Conservation (phyloP, 2,113 vertebrate species). For the Deroptyus accipitrinus region DNA sequence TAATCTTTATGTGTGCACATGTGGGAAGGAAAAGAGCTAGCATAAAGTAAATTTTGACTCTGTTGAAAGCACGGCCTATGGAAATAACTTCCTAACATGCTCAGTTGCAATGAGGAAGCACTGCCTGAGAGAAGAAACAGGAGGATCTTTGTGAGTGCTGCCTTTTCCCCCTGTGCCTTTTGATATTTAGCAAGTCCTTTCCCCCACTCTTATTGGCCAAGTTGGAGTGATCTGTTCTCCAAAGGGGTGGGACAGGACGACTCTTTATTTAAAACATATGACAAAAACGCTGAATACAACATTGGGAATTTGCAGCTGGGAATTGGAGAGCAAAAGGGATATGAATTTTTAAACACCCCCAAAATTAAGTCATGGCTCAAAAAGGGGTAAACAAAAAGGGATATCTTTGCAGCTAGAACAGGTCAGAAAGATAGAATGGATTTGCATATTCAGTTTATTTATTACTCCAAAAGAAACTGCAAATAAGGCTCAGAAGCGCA, state of each 20-base stretch:
- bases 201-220: background rate
- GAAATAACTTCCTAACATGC: background rate
- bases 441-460: background rate
- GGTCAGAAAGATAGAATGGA: background rate
- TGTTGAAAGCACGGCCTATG: background rate
- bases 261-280: slow-evolving; percentile 34
- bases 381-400: background rate
- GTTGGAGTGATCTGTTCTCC: background rate
- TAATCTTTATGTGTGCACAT: background rate
- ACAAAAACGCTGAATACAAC: background rate
- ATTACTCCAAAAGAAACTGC: background rate
- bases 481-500: background rate
- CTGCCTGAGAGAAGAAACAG: slow-evolving; percentile 6
- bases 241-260: background rate
- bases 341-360: background rate
- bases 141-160: background rate
- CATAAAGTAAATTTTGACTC: background rate
- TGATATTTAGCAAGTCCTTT: background rate
- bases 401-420: slow-evolving; percentile 1
- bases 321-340: background rate
- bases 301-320: slow-evolving; percentile 9
- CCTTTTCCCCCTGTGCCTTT: background rate
- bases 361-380: background rate
- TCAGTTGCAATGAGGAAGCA: background rate
- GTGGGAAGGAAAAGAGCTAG: background rate